These are phyloP conservation scores for Myxocyprinus asiaticus DNA, from an alignment of 2,113 vertebrate genomes.

Conservation along the genomic window DNA sequence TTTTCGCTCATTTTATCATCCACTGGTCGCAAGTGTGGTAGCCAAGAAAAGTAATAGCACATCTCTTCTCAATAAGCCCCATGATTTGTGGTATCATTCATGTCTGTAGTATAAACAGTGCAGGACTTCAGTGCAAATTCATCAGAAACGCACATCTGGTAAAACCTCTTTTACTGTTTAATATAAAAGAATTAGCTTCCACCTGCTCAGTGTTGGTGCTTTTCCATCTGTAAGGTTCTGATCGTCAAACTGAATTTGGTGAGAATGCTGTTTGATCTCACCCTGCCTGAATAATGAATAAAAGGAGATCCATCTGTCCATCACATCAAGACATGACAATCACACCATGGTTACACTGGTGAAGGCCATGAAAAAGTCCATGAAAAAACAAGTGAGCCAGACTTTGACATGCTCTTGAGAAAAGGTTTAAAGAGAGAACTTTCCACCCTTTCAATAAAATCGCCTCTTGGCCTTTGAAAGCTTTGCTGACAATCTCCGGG, in stretches of 20 bases:
- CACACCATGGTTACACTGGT: neutral
- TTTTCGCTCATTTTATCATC: no score
- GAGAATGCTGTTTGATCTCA: constrained; percentile 28
- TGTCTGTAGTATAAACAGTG: no score
- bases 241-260: neutral
- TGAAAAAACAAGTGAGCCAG: neutral
- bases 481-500: neutral
- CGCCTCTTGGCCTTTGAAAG: neutral
- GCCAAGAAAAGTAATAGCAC: no score
- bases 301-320: constrained; percentile 16
- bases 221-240: neutral
- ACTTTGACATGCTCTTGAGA: constrained; percentile 28
- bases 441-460: neutral
- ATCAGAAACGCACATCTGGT: no score
- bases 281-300: constrained; percentile 30
- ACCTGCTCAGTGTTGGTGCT: no score
- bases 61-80: no score
- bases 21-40: no score
- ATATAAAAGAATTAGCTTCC: neutral
- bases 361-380: constrained; percentile 4
- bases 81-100: no score
- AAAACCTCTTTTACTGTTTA: neutral
- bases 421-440: constrained; percentile 29
- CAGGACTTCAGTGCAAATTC: no score
- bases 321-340: constrained; percentile 15